These are phyloP conservation scores for Aeoliscus strigatus DNA, from an alignment of 2,797 vertebrate species.

Conservation along the genomic window DNA sequence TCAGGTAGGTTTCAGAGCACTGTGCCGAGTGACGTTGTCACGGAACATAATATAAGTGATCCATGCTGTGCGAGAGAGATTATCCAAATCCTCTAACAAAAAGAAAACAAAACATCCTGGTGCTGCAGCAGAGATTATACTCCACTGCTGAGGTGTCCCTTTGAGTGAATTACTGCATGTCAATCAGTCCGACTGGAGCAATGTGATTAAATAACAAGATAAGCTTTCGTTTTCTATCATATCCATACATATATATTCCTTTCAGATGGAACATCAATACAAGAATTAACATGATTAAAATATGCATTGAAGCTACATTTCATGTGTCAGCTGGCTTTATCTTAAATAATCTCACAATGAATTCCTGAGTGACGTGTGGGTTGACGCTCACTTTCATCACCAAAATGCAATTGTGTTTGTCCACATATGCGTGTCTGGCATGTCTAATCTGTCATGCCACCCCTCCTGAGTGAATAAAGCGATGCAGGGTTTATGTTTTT, in stretches of 20 bases:
- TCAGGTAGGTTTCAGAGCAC: background rate
- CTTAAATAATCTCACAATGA: background rate
- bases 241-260: too few species aligned
- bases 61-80: slow-evolving; percentile 25
- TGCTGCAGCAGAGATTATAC: slow-evolving; percentile 7
- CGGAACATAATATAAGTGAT: slow-evolving; percentile 2
- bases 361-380: background rate
- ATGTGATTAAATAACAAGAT: slow-evolving; percentile 3
- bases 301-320: background rate
- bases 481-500: slow-evolving; percentile 18
- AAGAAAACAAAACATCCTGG: slow-evolving; percentile 6
- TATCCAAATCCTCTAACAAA: slow-evolving; percentile 22
- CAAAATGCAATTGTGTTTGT: slow-evolving; percentile 8
- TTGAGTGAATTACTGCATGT: slow-evolving; percentile 8
- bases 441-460: slow-evolving; percentile 35
- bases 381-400: slow-evolving; percentile 16
- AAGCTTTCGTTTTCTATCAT: too few species aligned
- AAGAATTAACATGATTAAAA: too few species aligned
- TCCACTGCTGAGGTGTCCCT: slow-evolving; percentile 1
- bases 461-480: slow-evolving; percentile 32
- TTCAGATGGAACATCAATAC: too few species aligned
- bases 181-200: slow-evolving; percentile 7
- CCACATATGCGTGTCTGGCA: slow-evolving; percentile 6
- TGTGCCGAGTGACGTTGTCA: background rate
- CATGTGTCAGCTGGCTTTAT: too few species aligned